A percentile compares a stretch with the other conserved stretches of the same genome.
phyloP scores from a whole-genome alignment of 2,888 invertebrate genomes.

The Leptothorax acervorum region DNA sequence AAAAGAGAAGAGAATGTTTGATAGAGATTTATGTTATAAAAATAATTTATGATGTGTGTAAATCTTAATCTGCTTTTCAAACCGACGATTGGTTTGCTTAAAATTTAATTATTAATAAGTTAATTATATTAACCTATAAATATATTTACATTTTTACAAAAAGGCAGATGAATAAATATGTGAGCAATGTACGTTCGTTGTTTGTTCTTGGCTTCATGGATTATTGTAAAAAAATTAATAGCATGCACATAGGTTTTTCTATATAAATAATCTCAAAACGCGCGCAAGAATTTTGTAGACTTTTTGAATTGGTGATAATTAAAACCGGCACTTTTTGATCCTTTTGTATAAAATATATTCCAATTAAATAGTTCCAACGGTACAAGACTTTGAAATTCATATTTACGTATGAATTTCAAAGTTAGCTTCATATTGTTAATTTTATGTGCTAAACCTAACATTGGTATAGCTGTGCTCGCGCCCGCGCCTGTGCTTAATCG shows the following conservation, averaged over 20 bases:
- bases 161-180: neutral
- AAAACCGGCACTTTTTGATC: slow-evolving; percentile 14
- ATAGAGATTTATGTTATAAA: neutral
- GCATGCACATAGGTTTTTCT: neutral
- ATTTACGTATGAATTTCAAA: neutral
- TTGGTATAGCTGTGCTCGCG: slow-evolving; percentile 14
- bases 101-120: slow-evolving; percentile 28
- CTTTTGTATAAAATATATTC: slow-evolving; percentile 39
- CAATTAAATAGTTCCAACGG: slow-evolving; percentile 3
- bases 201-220: neutral
- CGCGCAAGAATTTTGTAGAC: neutral
- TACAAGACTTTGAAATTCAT: slow-evolving; percentile 6
- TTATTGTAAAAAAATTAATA: neutral
- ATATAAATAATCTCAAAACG: neutral
- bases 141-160: slow-evolving; percentile 50
- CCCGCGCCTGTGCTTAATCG: slow-evolving; percentile 4
- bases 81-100: neutral
- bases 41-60: slow-evolving; percentile 25
- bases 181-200: neutral
- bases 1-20: neutral
- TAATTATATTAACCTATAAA: slow-evolving; percentile 37
- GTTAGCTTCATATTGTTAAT: neutral
- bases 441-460: slow-evolving; percentile 3
- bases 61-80: slow-evolving; percentile 36
- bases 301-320: neutral